Evolutionary conservation across 2,797 vertebrate species (phyloP).

Genomic region (Chiloscyllium punctatum): DNA sequence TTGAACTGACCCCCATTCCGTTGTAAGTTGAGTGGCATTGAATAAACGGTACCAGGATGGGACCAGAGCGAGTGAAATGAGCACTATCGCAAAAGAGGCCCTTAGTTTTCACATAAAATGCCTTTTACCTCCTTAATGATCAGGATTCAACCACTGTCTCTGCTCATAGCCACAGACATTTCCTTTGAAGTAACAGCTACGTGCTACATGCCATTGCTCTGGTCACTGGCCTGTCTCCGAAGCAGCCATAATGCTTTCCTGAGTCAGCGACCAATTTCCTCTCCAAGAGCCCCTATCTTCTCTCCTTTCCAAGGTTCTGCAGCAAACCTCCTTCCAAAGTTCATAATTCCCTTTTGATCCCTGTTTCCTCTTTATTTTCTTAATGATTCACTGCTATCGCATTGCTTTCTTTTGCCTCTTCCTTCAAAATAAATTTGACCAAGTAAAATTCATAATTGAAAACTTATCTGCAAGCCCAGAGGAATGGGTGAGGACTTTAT

Average conservation of each 20-base stretch:
- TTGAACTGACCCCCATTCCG: not conserved
- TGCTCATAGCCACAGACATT: not conserved
- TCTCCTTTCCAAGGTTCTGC: slow-evolving; percentile 5
- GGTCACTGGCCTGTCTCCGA: not conserved
- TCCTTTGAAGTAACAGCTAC: not conserved
- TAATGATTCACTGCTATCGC: not conserved
- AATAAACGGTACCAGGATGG: slow-evolving; percentile 34
- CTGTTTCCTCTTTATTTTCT: not conserved
- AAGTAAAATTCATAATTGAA: not conserved
- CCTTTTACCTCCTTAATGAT: not conserved
- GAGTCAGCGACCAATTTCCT: not conserved
- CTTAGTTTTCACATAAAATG: slow-evolving; percentile 10
- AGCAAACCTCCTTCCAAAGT: not conserved
- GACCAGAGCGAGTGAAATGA: slow-evolving; percentile 10
- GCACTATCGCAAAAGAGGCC: not conserved
- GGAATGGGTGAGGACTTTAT: not conserved
- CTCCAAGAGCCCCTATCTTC: not conserved
- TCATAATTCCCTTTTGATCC: not conserved
- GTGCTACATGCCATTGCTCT: not conserved
- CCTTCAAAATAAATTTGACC: not conserved
- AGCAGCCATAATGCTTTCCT: not conserved
- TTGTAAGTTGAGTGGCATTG: slow-evolving; percentile 24
- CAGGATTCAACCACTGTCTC: not conserved
- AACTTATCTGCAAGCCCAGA: not conserved
- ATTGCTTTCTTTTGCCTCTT: not conserved